Evolutionary conservation across 2,888 invertebrate species (phyloP).

Genomic region (Melieria crassipennis): DNA sequence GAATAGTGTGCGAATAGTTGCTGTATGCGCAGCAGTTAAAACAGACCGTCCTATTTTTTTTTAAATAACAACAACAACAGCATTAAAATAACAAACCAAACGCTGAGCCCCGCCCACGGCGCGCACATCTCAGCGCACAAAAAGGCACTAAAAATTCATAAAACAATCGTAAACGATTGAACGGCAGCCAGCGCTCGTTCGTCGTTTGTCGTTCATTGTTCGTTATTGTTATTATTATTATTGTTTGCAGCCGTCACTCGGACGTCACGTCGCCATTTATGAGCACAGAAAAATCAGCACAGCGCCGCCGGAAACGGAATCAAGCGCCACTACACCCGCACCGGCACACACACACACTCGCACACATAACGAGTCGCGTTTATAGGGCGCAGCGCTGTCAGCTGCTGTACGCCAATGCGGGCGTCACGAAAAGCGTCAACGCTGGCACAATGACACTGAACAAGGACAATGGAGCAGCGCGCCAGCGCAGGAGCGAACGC

Average conservation of each 20-base stretch:
- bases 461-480: background rate
- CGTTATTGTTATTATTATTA: background rate
- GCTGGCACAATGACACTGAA: background rate
- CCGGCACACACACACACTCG: no score
- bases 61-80: background rate
- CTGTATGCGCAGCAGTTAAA: background rate
- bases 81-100: background rate
- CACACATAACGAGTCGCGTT: no score
- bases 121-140: background rate
- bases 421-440: no score
- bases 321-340: no score
- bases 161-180: slow-evolving; percentile 24
- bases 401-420: no score
- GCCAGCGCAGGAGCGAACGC: background rate
- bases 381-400: no score
- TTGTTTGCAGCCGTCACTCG: background rate
- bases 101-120: no score
- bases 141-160: slow-evolving; percentile 26
- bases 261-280: slow-evolving; percentile 10
- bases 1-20: no score
- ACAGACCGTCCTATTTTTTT: background rate
- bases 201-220: no score
- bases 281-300: background rate
- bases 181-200: no score
- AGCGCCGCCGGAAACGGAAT: no score